A percentile compares a stretch with the other conserved stretches of the same genome.
Conservation (phyloP, 2,113 vertebrate species). For the Eleginops maclovinus region DNA sequence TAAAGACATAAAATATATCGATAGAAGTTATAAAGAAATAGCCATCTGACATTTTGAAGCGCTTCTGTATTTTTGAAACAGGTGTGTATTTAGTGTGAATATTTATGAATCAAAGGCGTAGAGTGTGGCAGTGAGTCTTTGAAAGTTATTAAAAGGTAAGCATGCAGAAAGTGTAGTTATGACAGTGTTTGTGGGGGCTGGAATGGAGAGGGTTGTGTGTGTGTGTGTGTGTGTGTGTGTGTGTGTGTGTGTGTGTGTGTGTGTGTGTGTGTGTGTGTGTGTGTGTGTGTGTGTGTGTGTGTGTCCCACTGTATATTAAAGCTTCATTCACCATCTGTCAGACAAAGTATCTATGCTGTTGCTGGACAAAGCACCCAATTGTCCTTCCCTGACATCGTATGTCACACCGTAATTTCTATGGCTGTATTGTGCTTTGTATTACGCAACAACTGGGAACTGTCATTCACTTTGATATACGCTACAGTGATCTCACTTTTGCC, state of each 20-base stretch:
- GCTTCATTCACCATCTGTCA: conserved; percentile 50
- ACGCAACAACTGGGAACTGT: neutral
- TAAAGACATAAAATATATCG: no score
- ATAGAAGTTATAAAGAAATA: no score
- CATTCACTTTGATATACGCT: neutral
- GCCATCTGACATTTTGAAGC: no score
- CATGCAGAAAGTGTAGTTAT: neutral
- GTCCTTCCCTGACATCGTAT: conserved; percentile 20
- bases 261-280: neutral
- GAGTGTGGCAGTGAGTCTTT: neutral
- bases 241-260: conserved; percentile 3
- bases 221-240: conserved; percentile 17
- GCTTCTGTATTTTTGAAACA: neutral
- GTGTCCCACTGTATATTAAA: conserved; percentile 38
- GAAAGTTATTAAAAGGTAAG: conserved; percentile 4
- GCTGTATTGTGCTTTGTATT: neutral
- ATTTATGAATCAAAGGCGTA: neutral
- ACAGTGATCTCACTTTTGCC: neutral
- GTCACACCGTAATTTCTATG: neutral
- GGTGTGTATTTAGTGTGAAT: neutral
- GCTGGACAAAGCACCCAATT: conserved; percentile 47
- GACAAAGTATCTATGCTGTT: conserved; percentile 23
- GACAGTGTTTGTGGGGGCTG: neutral
- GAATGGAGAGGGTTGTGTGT: no score
- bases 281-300: neutral